Evolutionary conservation across 1,140 invertebrate genomes (phyloP).

Genomic region (Sycobia sp.): DNA sequence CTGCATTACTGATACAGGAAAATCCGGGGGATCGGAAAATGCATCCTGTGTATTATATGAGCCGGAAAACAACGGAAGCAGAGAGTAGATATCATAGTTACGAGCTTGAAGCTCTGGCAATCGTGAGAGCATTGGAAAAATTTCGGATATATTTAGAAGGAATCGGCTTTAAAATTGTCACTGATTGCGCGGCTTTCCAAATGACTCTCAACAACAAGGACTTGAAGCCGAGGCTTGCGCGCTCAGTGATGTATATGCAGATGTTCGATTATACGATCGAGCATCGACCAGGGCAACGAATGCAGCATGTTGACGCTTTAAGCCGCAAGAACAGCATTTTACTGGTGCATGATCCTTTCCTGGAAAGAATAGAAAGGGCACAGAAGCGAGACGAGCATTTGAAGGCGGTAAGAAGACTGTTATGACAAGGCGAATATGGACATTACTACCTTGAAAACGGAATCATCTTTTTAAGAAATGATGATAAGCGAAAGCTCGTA

Average conservation of each 20-base stretch:
- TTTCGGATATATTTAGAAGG: constrained; percentile 47
- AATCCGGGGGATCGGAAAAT: constrained; percentile 44
- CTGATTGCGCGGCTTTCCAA: constrained; percentile 50
- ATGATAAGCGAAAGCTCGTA: background rate
- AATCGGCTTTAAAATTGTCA: too few relatives aligned
- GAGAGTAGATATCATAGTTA: too few relatives aligned
- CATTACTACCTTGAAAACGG: constrained; percentile 25
- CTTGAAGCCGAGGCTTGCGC: constrained; percentile 40
- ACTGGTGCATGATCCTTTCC: constrained; percentile 10
- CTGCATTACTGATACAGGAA: constrained; percentile 10
- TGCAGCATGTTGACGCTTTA: too few relatives aligned
- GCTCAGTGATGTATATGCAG: constrained; percentile 47
- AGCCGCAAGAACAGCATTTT: constrained; percentile 44
- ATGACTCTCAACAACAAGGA: constrained; percentile 43
- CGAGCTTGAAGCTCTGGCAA: constrained; percentile 35
- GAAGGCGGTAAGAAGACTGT: constrained; percentile 1
- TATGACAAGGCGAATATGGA: constrained; percentile 2
- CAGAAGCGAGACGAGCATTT: constrained; percentile 22
- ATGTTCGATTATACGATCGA: constrained; percentile 44
- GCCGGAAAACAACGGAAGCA: too few relatives aligned
- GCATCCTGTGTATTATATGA: too few relatives aligned
- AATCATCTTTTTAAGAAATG: constrained; percentile 23
- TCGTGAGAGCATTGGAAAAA: constrained; percentile 30
- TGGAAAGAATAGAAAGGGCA: constrained; percentile 8
- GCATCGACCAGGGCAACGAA: constrained; percentile 35